Conservation (phyloP, 2,113 vertebrate species). For the Anarhynchus alexandrinus region DNA sequence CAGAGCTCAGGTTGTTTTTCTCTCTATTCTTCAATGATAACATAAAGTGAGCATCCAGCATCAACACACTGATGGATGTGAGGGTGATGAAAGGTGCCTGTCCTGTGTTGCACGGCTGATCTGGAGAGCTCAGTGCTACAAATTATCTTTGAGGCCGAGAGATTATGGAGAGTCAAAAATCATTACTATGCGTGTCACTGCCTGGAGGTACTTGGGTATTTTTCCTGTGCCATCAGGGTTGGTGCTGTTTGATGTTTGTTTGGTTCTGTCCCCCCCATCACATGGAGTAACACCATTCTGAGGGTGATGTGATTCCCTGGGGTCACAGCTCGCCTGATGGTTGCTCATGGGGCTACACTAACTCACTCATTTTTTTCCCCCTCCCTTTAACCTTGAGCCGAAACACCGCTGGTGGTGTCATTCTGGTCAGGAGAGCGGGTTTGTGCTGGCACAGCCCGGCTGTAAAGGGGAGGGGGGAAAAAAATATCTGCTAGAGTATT, state of each 20-base stretch:
- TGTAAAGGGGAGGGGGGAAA: background rate
- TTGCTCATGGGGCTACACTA: accelerated
- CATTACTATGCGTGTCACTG: accelerated
- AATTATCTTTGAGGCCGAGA: background rate
- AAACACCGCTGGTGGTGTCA: background rate
- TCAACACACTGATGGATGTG: accelerated
- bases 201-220: background rate
- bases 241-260: background rate
- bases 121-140: background rate
- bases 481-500: too few relatives aligned
- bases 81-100: background rate
- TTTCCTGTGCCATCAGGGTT: background rate
- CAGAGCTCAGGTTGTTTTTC: background rate
- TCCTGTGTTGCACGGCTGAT: accelerated
- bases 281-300: accelerated
- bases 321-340: background rate
- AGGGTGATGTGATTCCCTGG: background rate
- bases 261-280: background rate
- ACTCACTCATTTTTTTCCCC: too few relatives aligned
- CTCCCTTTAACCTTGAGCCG: background rate
- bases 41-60: background rate
- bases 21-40: background rate
- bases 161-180: background rate
- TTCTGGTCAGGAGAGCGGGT: accelerated
- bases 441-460: background rate